A percentile compares a stretch with the other conserved stretches of the same genome.
Conservation (phyloP, 2,797 vertebrate genomes). For the Xiphophorus birchmanni region DNA sequence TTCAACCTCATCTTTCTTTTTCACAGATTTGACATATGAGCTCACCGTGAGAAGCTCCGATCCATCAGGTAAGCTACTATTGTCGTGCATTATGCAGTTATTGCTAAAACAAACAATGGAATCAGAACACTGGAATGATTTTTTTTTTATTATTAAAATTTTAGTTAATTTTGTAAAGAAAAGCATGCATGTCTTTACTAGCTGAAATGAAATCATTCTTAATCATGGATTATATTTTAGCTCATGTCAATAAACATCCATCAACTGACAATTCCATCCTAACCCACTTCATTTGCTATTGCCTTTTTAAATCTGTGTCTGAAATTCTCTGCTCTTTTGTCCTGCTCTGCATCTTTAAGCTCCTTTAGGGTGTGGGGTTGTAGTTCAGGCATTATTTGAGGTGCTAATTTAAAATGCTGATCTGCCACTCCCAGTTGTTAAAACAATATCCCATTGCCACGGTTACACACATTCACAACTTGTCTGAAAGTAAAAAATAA, state of each 20-base stretch:
- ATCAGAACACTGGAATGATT: neutral
- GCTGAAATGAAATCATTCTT: neutral
- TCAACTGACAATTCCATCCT: neutral
- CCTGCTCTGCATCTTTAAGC: neutral
- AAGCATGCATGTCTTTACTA: neutral
- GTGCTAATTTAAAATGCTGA: neutral
- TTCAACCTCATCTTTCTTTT: constrained; percentile 42
- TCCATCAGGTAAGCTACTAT: constrained; percentile 86
- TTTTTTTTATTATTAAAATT: neutral
- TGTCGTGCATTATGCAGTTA: neutral
- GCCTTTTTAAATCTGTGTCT: neutral
- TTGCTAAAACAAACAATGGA: neutral
- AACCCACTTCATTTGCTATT: neutral
- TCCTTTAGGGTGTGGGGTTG: neutral
- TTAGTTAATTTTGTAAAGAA: neutral
- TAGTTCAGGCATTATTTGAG: neutral
- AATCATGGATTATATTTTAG: too few relatives aligned
- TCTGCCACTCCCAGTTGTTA: neutral
- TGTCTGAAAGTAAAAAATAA: neutral
- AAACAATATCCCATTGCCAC: neutral
- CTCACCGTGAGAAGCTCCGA: constrained; percentile 92
- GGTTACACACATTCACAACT: neutral
- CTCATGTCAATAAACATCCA: neutral
- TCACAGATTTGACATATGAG: constrained; percentile 94
- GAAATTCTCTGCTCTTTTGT: neutral